Evolutionary conservation across 2,888 invertebrate species (phyloP).

Genomic region (Drymonia ruficornis): DNA sequence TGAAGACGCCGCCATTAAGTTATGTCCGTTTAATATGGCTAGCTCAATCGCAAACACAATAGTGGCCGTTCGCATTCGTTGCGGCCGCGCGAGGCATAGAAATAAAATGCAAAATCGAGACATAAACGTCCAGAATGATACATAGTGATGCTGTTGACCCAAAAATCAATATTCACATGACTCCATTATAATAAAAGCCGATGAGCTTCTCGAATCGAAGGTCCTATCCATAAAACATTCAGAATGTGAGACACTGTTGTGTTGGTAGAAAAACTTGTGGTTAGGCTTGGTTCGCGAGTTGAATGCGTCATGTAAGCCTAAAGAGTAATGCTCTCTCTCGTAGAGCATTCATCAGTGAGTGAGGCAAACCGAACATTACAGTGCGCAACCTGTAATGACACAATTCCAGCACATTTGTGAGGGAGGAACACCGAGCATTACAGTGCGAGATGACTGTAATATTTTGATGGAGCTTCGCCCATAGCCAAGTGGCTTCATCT

Average conservation of each 20-base stretch:
- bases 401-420: no score
- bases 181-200: slow-evolving; percentile 67
- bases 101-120: slow-evolving; percentile 49
- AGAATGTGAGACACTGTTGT: slow-evolving; percentile 48
- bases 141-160: slow-evolving; percentile 75
- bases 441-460: no score
- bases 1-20: no score
- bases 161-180: slow-evolving; percentile 81
- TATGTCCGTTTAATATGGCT: slow-evolving; percentile 39
- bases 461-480: no score
- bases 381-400: no score
- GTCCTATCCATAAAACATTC: slow-evolving; percentile 75
- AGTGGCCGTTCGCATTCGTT: slow-evolving; percentile 30
- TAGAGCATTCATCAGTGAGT: no score
- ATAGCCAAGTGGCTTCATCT: no score
- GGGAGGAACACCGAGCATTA: no score
- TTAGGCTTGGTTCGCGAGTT: not conserved
- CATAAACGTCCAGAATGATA: slow-evolving; percentile 56
- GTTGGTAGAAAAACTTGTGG: slow-evolving; percentile 29
- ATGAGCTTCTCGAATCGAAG: slow-evolving; percentile 77
- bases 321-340: no score
- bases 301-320: no score
- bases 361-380: no score
- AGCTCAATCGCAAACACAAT: slow-evolving; percentile 34
- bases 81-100: slow-evolving; percentile 49